Base-by-base conservation (phyloP, 2,888 invertebrate species). In the Parnassius orleans region DNA sequence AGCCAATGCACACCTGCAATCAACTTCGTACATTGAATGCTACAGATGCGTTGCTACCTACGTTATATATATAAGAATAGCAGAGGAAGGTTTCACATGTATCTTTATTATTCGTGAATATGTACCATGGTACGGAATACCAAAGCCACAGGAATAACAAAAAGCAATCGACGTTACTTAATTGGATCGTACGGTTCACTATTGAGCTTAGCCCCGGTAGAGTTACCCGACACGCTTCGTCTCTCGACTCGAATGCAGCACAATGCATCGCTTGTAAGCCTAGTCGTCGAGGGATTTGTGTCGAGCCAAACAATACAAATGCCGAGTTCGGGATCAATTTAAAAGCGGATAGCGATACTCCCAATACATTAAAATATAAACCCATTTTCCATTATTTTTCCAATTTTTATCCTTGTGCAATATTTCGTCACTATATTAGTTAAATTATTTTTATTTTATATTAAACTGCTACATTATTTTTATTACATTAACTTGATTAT, bases 251-350 rank as follows among this genome's bases (percentile, higher is more conserved):
- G 70, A 71, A 76, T 72, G 77, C 72, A 79, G 81, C 76, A 82
- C 81, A 79, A 81, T 86, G 82, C 83, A 79, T 66, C 72, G 69
- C 70, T 74, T 72, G 76, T 82, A 80, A 80, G 80, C 77, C 76
- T 73, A 73, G 72, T 72, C 77, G 70, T 69, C 65, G 58, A 67
- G 76, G 81, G 83, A 84, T 84, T 84, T 83, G 80, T 80, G 77
- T 75, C 70, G 72, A 72, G 72, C 74, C 77, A 78, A 79, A 80
- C 80, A 80, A 77, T 79, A 77, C 72, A 68, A 60, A 72, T 63
- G 57, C 66, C 67, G 69, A 65, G 69, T 65, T 63, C 63, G 42
- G 65, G 53, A 12, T 33, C 50, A 70, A 63, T 68, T 44, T 47
- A 64, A 52, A 47, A 68, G 63, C 24, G 57, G 43, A 11, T 0